Evolutionary conservation across 2,797 vertebrate species (phyloP).

Genomic region (Acipenser ruthenus): DNA sequence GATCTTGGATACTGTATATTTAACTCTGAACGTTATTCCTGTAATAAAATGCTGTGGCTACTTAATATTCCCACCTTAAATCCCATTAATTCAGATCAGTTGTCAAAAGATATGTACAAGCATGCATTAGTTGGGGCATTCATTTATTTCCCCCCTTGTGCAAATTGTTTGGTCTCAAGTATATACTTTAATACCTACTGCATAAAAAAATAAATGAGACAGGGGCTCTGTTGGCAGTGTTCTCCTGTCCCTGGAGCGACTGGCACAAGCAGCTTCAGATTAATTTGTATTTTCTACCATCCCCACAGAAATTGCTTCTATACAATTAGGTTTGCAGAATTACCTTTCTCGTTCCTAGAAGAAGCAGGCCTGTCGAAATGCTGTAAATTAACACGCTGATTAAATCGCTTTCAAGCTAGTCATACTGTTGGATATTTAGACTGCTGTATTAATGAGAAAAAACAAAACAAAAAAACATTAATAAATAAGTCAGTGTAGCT

Average conservation of each 20-base stretch:
- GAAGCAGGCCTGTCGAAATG: constrained; percentile 33
- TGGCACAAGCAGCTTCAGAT: constrained; percentile 50
- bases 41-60: too few relatives aligned
- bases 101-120: constrained; percentile 31
- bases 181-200: constrained; percentile 56
- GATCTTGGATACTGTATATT: too few relatives aligned
- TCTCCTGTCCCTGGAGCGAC: constrained; percentile 41
- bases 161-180: constrained; percentile 52
- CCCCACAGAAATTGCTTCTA: constrained; percentile 49
- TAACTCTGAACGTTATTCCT: too few relatives aligned
- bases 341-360: constrained; percentile 33
- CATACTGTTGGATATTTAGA: constrained; percentile 30
- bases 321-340: constrained; percentile 39
- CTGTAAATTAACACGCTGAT: constrained; percentile 42
- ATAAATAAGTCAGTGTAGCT: constrained; percentile 15
- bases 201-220: constrained; percentile 59
- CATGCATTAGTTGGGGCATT: constrained; percentile 27
- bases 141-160: constrained; percentile 27
- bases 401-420: constrained; percentile 29
- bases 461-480: too few relatives aligned
- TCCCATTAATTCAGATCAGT: constrained; percentile 24
- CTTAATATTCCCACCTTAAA: too few relatives aligned
- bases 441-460: not conserved
- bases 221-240: constrained; percentile 47
- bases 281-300: constrained; percentile 59